phyloP scores from a whole-genome alignment of 2,888 invertebrate genomes.

The Cyclophora albipunctata region DNA sequence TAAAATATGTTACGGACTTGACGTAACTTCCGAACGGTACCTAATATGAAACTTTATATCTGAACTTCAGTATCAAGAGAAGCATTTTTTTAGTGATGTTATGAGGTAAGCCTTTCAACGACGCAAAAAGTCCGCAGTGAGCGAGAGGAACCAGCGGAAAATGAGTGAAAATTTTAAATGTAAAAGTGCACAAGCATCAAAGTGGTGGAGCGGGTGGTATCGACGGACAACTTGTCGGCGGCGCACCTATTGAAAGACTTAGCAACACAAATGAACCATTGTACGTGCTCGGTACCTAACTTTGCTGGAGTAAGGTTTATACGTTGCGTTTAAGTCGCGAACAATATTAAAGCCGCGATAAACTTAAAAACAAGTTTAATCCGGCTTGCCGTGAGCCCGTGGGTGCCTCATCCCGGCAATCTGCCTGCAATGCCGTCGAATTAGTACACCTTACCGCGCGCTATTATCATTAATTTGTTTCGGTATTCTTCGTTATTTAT shows the following conservation, averaged over 20 bases:
- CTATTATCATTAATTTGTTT: constrained; percentile 24
- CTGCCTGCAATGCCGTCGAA: constrained; percentile 57
- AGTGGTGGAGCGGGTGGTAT: constrained; percentile 11
- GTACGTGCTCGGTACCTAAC: constrained; percentile 34
- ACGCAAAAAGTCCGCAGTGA: too few relatives aligned
- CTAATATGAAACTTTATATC: too few relatives aligned
- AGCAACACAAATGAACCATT: constrained; percentile 33
- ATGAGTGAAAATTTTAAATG: constrained; percentile 15
- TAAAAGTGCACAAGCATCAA: constrained; percentile 12
- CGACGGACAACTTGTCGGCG: constrained; percentile 13
- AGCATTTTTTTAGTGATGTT: too few relatives aligned
- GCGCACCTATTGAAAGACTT: constrained; percentile 27
- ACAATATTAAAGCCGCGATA: constrained; percentile 71
- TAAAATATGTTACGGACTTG: too few relatives aligned
- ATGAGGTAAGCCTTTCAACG: too few relatives aligned
- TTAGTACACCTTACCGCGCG: constrained; percentile 42
- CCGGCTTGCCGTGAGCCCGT: constrained; percentile 57
- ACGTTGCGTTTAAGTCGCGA: constrained; percentile 60
- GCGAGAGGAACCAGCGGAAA: constrained; percentile 4
- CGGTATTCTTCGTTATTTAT: constrained; percentile 13
- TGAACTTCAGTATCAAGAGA: too few relatives aligned
- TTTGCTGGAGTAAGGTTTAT: constrained; percentile 47
- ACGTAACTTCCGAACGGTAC: too few relatives aligned
- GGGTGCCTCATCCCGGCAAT: constrained; percentile 45
- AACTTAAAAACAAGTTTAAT: constrained; percentile 73